Evolutionary conservation across 2,797 vertebrate genomes (phyloP).

Genomic region (Botia kubotai): DNA sequence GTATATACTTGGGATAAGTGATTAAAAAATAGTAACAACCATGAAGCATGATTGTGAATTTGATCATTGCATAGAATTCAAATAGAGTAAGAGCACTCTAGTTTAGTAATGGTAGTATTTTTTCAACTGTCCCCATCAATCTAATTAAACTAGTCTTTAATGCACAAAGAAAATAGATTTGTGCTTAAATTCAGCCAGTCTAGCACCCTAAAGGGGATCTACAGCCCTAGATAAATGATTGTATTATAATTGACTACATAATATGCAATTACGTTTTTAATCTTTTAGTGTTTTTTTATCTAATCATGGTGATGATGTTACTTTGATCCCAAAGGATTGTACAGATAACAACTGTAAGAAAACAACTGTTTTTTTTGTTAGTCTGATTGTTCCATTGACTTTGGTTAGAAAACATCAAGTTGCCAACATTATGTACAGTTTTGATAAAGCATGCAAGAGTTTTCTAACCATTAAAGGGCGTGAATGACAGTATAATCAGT

Average conservation of each 20-base stretch:
- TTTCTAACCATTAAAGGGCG: background rate
- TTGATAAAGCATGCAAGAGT: background rate
- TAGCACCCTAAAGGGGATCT: background rate
- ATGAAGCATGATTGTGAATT: conserved; percentile 2
- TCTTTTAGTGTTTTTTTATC: background rate
- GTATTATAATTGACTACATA: background rate
- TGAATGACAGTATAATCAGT: background rate
- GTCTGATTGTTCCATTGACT: background rate
- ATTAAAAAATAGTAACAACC: conserved; percentile 3
- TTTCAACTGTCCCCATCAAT: conserved; percentile 9
- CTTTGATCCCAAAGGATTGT: background rate
- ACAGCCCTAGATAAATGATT: background rate
- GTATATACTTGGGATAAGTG: conserved; percentile 1
- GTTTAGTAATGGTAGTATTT: conserved; percentile 24
- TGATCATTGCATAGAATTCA: conserved; percentile 20
- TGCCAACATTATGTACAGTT: conserved; percentile 6
- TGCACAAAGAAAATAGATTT: conserved; percentile 23
- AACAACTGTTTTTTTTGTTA: background rate
- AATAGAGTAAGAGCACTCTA: conserved; percentile 18
- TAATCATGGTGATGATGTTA: background rate
- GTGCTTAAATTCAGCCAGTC: background rate
- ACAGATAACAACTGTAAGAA: background rate
- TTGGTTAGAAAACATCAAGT: background rate
- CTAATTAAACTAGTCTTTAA: conserved; percentile 27
- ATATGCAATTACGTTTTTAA: background rate